Base-by-base conservation (phyloP, 2,797 vertebrate genomes). In the Microcaecilia unicolor region DNA sequence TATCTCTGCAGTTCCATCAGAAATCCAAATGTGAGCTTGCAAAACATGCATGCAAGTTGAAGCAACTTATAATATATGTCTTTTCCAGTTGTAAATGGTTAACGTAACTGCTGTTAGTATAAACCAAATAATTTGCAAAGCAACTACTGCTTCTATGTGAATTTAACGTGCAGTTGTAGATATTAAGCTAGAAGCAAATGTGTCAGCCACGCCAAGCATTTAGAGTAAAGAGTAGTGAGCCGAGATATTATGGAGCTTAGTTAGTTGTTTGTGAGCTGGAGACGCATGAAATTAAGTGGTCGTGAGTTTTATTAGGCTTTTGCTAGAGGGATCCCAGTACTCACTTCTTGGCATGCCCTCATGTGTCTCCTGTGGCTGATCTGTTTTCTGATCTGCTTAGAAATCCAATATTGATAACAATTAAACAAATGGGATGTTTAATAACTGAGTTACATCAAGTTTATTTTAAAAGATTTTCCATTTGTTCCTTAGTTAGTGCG, bases 291-390 rank as follows among this genome's bases (percentile, higher is more conserved):
- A 44, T 22, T 12, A 5, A 28, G 47, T 11, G 33, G 28, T 25
- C 22, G 33, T 58, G 37, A 37, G 36, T 22, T 34, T 12, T 21
- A 35, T 31, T 37, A 60, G 51, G 35, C 23, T 33, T 41, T 40
- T 53, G 34, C 37, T 35, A 32, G 37, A 64, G 66, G 53, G 37
- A 48, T 41, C 45, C 55, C 58, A 11, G 53, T 66, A 78, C 72
- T 80, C 76, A 81, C 67, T 80, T 74, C 61, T 67, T 48, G 48
- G 37, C 48, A 46, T 6, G 41, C 50, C 60, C 58, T 70, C 65
- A 44, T 58, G 65, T 57, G 56, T 61, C 41, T 56, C 60, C 61
- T 30, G 43, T 21, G 56, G 55, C 41, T 62, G 52, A 58, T 64
- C 46, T 59, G 37, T 36, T 61, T 61, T 68, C 11, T 0, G 54